Conservation (phyloP, 2,113 vertebrate genomes). For the Neolamprologus tretocephalus region DNA sequence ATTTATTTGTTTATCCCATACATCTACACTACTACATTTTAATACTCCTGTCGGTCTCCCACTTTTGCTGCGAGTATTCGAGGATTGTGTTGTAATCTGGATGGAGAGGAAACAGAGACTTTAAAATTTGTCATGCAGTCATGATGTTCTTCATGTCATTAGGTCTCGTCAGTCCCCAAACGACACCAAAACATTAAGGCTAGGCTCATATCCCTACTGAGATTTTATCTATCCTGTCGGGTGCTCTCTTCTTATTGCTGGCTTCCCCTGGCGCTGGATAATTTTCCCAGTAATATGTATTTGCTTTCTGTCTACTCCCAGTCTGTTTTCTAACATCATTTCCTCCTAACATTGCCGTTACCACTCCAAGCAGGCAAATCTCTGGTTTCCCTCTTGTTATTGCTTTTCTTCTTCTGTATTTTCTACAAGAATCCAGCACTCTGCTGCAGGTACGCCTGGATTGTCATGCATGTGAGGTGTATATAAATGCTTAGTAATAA, state of each 20-base stretch:
- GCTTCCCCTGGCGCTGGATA: not conserved
- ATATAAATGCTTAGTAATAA: not conserved
- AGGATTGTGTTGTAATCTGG: not conserved
- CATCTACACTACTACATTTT: not conserved
- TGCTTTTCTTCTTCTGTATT: not conserved
- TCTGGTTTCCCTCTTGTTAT: not conserved
- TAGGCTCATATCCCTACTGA: not conserved
- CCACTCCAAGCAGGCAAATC: not conserved
- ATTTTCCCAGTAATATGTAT: not conserved
- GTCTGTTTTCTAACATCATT: not conserved
- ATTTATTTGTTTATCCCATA: not conserved
- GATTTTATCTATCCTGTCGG: not conserved
- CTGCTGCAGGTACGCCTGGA: not conserved
- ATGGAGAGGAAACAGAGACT: not conserved
- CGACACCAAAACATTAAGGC: not conserved
- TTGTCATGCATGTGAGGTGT: not conserved
- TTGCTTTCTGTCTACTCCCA: not conserved
- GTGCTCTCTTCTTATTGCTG: not conserved
- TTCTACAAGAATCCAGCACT: not conserved
- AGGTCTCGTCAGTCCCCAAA: not conserved
- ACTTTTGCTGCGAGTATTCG: not conserved
- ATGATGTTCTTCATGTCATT: not conserved
- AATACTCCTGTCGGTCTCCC: not conserved
- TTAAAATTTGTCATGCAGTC: not conserved
- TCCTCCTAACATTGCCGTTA: fast-evolving